Evolutionary conservation across 2,797 vertebrate species (phyloP), one percentile per base, ranked within the genome.

Genomic region (Thripadectes ignobilis): DNA sequence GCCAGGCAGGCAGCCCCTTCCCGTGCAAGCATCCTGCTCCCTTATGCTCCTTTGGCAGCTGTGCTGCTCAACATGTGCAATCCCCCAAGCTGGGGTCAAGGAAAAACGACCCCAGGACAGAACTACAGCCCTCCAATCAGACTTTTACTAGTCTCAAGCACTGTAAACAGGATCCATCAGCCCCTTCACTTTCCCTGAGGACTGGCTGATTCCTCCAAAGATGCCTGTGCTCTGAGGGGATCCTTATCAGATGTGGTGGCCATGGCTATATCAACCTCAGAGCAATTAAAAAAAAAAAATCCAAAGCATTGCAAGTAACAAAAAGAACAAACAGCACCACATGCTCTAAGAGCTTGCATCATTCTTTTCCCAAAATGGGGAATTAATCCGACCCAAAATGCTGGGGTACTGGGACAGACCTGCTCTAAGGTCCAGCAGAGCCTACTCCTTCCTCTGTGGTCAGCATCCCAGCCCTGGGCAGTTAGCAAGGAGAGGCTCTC

Each of bases 21-120:
- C 45, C 5, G 0, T 4, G 24, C 0, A 4, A 59, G 26, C 4
- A 6, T 7, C 30, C 16, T 0, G 1, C 21, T 77, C 26, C 65
- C 19, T 57, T 36, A 14, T 0, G 2, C 5, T 21, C 10, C 27
- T 57, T 66, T 24, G 36, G 48, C 36, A 65, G 29, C 48, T 0
- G 1, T 57, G 23, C 10, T 39, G 29, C 62, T 81, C 5, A 0
- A 27, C 69, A 22, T 3, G 5, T 8, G 52, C 4, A 0, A 30
- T 45, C 27, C 39, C 24, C 34, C 1, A 2, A 14, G 24, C 8
- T 9, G 12, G 11, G 27, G n/a, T 2, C 41, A 32, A 74, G 41
- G 19, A 14, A 51, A 38, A 77, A 6, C 20, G 55, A 7, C 9
- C 54, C 81, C n/a, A 20, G 62, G 15, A 61, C 9, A 36, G 59